phyloP scores from a whole-genome alignment of 1,140 invertebrate genomes.

The Laupala kohalensis region DNA sequence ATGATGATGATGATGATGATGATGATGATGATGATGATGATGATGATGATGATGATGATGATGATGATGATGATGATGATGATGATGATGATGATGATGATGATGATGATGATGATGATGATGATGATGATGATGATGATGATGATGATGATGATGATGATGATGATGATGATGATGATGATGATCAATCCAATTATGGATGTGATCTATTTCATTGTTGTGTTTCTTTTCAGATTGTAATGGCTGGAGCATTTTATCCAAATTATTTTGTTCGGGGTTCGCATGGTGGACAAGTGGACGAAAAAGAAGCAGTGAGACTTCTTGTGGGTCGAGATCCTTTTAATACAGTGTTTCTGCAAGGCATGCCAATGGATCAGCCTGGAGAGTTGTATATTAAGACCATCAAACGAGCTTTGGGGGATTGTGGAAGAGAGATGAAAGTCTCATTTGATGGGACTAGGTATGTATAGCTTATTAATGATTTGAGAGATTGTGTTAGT shows the following conservation, averaged over 20 bases:
- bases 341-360: slow-evolving; percentile 60
- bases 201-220: neutral
- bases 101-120: no score
- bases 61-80: no score
- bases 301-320: slow-evolving; percentile 42
- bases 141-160: no score
- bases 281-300: slow-evolving; percentile 33
- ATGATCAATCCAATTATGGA: no score
- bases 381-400: slow-evolving; percentile 49
- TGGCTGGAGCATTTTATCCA: slow-evolving; percentile 81
- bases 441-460: slow-evolving; percentile 46
- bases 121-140: no score
- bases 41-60: no score
- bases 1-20: no score
- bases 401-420: slow-evolving; percentile 39
- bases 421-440: slow-evolving; percentile 33
- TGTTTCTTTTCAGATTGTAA: slow-evolving; percentile 39
- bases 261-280: slow-evolving; percentile 61
- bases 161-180: no score
- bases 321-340: slow-evolving; percentile 58
- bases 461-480: slow-evolving; percentile 21
- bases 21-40: no score
- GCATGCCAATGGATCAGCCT: slow-evolving; percentile 53
- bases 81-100: no score
- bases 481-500: neutral